Percentiles rank a stretch among this genome's conserved stretches.
These are phyloP conservation scores for Mastacembelus armatus DNA, from an alignment of 2,797 vertebrate species.

Conservation along the genomic window DNA sequence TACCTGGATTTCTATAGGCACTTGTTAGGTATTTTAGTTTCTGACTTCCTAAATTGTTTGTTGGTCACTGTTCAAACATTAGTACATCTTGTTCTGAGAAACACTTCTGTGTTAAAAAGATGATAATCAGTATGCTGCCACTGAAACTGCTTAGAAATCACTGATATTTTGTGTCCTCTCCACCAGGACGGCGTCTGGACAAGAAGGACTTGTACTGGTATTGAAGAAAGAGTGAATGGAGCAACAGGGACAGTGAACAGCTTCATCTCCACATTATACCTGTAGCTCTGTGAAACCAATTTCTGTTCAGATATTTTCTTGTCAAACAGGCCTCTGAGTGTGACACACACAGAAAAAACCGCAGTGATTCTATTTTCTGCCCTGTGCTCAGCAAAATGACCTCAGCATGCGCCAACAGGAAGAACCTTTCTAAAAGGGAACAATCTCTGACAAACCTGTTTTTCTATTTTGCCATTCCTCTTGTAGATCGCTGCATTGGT, in stretches of 20 bases:
- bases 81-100: not conserved
- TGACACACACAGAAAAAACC: constrained; percentile 18
- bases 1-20: not conserved
- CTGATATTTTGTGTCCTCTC: constrained; percentile 29
- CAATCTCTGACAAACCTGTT: constrained; percentile 76
- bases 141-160: not conserved
- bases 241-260: constrained; percentile 1
- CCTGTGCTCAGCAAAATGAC: constrained; percentile 30
- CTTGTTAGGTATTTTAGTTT: not conserved
- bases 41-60: not conserved
- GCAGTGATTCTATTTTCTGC: constrained; percentile 10
- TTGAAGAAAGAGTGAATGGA: constrained; percentile 43
- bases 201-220: constrained; percentile 89
- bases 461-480: constrained; percentile 47
- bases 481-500: constrained; percentile 5
- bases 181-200: constrained; percentile 83
- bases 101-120: not conserved
- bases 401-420: constrained; percentile 50
- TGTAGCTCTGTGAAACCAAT: constrained; percentile 4
- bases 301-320: constrained; percentile 19
- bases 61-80: not conserved
- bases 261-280: not conserved
- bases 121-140: not conserved
- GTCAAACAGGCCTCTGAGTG: constrained; percentile 17
- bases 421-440: constrained; percentile 40